Base-by-base conservation (phyloP, 2,888 invertebrate species). In the Coelinius sp. region DNA sequence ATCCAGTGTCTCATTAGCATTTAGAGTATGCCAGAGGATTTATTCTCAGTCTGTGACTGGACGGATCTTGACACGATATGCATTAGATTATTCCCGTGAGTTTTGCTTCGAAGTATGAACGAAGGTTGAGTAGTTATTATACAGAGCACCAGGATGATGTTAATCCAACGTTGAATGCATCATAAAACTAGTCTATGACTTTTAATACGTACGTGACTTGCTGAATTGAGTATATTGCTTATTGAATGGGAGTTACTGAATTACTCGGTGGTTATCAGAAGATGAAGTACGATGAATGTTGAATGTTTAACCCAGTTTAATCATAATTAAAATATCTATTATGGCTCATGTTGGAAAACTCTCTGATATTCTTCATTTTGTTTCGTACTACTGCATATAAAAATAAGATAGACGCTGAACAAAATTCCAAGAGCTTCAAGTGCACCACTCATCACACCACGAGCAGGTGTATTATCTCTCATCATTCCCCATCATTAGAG, bases 11-110 rank as follows among this genome's bases (percentile, higher is more conserved):
- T 82, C 81, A 83, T 83, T 83, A 83, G 82, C 83, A 83, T 83
- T 83, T 83, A 83, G 82, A 83, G 81, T 82, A 38, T 38, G 81
- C 78, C 75, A 76, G 77, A 79, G 81, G 80, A 83, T 83, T 83
- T 83, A 83, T 82, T 80, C 79, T 75, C 76, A 52, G 73, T 70
- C 76, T 74, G 74, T 80, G 81, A 82, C 78, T 79, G 62, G 76
- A 78, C 75, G 78, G 78, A 82, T 82, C 79, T 76, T 78, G 78
- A 79, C 79, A 76, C 77, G 79, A 78, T 79, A 82, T 83, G 81
- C 80, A 82, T 81, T 77, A 77, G 73, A 82, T 82, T 83, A 83
- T 80, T 78, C 65, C 44, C 31, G 56, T 31, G 56, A 17, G 62
- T 62, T 67, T 53, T 49, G 46, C 46, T 49, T 63, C 31, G 52